Conservation (phyloP, 2,113 vertebrate species). For the Rhodinocichla rosea region DNA sequence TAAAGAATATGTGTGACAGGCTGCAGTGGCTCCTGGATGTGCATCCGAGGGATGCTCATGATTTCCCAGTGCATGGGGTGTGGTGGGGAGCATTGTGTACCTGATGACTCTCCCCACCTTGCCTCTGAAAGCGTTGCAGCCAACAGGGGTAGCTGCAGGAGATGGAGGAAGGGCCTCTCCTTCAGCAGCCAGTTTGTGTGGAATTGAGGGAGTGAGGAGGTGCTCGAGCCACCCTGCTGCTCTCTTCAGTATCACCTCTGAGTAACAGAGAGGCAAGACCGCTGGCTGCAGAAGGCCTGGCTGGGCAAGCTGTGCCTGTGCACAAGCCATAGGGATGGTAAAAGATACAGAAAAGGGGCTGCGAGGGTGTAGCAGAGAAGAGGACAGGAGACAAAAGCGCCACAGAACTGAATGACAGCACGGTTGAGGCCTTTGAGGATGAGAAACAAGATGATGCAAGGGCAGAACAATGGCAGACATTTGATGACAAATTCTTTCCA, state of each 20-base stretch:
- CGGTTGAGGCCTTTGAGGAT: neutral
- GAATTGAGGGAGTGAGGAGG: neutral
- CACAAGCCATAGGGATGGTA: neutral
- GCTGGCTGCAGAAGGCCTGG: neutral
- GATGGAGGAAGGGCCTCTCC: neutral
- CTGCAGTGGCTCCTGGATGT: neutral
- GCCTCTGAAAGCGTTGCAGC: neutral
- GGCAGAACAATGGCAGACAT: neutral
- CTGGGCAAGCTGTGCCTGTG: neutral
- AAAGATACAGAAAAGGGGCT: neutral
- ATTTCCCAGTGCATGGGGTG: neutral
- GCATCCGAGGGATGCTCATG: too few relatives aligned
- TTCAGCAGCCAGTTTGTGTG: accelerated
- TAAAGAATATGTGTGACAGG: accelerated
- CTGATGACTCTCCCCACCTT: neutral
- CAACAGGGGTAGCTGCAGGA: accelerated
- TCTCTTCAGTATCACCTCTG: neutral
- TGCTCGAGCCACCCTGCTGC: neutral
- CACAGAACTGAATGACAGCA: neutral
- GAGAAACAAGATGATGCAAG: neutral
- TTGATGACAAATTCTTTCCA: neutral
- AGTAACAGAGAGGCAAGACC: neutral
- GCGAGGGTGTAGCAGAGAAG: neutral
- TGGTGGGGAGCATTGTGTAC: neutral
- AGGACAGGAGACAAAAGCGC: neutral